Base-by-base conservation (phyloP, 1,140 invertebrate genomes). In the Camponotus vicinus region DNA sequence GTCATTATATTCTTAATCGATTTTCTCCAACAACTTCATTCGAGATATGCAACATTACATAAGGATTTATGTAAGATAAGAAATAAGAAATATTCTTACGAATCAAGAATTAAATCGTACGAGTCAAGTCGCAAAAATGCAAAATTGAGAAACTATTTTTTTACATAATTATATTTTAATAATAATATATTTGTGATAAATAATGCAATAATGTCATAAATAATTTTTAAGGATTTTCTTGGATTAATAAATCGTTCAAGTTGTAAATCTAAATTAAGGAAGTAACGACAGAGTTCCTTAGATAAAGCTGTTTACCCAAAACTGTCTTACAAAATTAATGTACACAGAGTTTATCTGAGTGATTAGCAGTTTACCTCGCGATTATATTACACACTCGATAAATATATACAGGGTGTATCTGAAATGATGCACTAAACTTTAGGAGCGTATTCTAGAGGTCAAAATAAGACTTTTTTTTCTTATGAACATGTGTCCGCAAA, bases 1-100 rank as follows among this genome's bases (percentile, higher is more conserved):
- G 42, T 61, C 49, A 45, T 82, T 82, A 73, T 27, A 73, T 32
- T 82, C 79, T 61, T 61, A 82, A 82, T 82, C 79, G 69, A 83
- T 83, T 83, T 73, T 83, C 67, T 73, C 40, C 52, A 21, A 80
- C 34, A 11, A 55, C 57, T 73, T 71, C 21, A 42, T 59, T 18
- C 7, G 40, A 40, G 52, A 49, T 61, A 70, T 5, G 8, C 9
- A 49, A 8, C 18, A 27, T 83, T 83, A 45, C n/a, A n/a, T 34
- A 73, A 83, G 8, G 2, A 13, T 83, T 27, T 73, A 45, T 9
- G 40, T 61, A 83, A 83, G 52, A 21, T 34, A 11, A 40, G n/a
- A 55, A 66, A 15, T 40, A 15, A n/a, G 21, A 45, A 70, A 27
- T 27, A 27, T 70, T 71, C 2, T 71, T 11, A 45, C 15, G 0